phyloP scores from a whole-genome alignment of 2,797 vertebrate genomes.

The Acipenser oxyrinchus region DNA sequence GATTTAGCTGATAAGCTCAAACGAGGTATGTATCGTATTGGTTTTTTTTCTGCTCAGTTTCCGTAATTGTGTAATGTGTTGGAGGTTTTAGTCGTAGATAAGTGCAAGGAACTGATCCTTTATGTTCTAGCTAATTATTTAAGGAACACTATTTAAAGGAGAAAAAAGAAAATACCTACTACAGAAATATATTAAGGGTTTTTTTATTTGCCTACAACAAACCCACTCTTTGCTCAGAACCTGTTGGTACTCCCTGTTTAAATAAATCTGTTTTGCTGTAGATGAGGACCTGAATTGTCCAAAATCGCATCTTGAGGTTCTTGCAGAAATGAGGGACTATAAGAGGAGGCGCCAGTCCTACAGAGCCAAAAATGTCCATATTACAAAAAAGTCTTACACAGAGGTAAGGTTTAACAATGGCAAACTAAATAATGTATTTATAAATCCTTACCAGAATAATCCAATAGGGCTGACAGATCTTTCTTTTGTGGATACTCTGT shows the following conservation, averaged over 20 bases:
- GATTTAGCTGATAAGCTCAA: slow-evolving; percentile 90
- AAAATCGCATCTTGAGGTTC: slow-evolving; percentile 90
- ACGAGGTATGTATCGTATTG: slow-evolving; percentile 57
- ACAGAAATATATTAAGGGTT: no score
- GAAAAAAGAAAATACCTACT: no score
- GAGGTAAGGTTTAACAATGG: slow-evolving; percentile 61
- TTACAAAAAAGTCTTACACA: slow-evolving; percentile 95
- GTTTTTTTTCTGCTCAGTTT: not conserved
- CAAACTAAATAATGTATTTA: not conserved
- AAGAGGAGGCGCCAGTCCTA: slow-evolving; percentile 93
- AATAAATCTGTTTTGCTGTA: slow-evolving; percentile 33
- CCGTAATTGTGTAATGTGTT: no score
- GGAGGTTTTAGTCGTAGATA: no score
- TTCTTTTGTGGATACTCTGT: not conserved
- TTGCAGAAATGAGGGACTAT: slow-evolving; percentile 97
- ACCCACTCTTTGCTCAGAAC: no score
- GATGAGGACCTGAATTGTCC: slow-evolving; percentile 78
- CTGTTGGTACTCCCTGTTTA: not conserved
- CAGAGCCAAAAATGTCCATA: slow-evolving; percentile 94
- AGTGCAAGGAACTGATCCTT: no score
- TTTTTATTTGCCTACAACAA: no score
- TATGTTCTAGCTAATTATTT: no score
- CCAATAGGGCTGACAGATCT: not conserved
- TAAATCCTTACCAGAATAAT: not conserved
- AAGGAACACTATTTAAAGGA: no score